Conservation (phyloP, 2,797 vertebrate species). For the Labeo calbasu region DNA sequence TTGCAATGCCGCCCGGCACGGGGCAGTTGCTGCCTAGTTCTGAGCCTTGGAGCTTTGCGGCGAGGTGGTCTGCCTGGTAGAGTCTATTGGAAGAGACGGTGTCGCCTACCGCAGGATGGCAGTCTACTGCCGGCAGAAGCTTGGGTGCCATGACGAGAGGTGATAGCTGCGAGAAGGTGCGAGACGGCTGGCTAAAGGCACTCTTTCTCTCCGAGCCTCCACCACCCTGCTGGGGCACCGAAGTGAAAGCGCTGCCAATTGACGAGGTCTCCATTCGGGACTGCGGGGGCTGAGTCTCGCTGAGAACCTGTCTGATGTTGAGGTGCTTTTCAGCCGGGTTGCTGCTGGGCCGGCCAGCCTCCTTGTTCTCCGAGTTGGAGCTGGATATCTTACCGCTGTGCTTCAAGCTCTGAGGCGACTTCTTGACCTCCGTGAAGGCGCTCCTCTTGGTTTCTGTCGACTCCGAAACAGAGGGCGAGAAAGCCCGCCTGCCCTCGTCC, state of each 20-base stretch:
- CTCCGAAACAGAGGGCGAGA: constrained; percentile 80
- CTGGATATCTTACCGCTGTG: constrained; percentile 75
- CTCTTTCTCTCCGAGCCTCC: constrained; percentile 85
- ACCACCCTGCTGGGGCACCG: constrained; percentile 81
- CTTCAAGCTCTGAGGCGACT: constrained; percentile 77
- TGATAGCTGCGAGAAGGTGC: constrained; percentile 84
- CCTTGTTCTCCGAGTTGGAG: constrained; percentile 83
- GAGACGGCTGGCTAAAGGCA: constrained; percentile 91
- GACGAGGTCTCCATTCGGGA: constrained; percentile 68
- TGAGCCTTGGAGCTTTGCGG: constrained; percentile 86
- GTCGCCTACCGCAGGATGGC: constrained; percentile 82
- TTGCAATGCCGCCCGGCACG: constrained; percentile 81
- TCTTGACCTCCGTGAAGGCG: constrained; percentile 96
- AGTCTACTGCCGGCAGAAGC: constrained; percentile 81
- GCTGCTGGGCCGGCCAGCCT: constrained; percentile 74
- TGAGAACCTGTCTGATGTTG: constrained; percentile 81
- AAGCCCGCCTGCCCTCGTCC: constrained; percentile 84
- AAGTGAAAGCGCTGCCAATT: constrained; percentile 87
- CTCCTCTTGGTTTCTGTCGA: constrained; percentile 86
- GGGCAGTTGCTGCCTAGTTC: constrained; percentile 82
- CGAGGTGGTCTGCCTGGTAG: constrained; percentile 86
- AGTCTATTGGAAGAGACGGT: constrained; percentile 86
- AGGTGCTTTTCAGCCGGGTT: constrained; percentile 75
- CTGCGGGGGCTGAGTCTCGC: constrained; percentile 80
- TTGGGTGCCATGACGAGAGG: constrained; percentile 90